A percentile compares a stretch with the other conserved stretches of the same genome.
phyloP scores from a whole-genome alignment of 2,113 vertebrate genomes.

The Thomomys bottae region DNA sequence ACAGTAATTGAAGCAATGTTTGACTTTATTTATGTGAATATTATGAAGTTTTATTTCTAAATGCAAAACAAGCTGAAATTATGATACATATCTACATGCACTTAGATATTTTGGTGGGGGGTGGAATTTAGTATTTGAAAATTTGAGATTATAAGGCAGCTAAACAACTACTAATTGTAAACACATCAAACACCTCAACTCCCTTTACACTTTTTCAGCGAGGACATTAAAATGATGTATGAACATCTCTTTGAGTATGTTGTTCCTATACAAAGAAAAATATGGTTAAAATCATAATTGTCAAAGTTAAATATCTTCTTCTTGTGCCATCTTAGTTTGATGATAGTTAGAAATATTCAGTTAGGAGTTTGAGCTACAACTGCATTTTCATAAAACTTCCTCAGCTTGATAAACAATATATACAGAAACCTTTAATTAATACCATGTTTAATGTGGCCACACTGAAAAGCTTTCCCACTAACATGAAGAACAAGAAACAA shows the following conservation, averaged over 20 bases:
- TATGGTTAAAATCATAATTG: no score
- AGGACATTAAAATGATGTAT: background rate
- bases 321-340: background rate
- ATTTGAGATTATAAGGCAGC: background rate
- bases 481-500: no score
- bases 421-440: no score
- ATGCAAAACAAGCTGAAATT: no score
- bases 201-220: background rate
- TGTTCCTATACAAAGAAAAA: no score
- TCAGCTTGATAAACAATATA: background rate
- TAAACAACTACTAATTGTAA: constrained; percentile 13
- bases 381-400: background rate
- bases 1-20: background rate
- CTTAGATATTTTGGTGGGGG: no score
- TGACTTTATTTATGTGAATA: background rate
- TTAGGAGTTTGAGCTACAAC: background rate
- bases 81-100: no score
- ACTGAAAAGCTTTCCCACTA: no score
- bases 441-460: no score
- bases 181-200: background rate
- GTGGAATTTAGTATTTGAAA: background rate
- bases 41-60: background rate
- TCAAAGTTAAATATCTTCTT: no score
- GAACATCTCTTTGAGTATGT: background rate
- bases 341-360: background rate